Evolutionary conservation across 2,113 vertebrate genomes (phyloP).

Genomic region (Gallinago paraguaiae): DNA sequence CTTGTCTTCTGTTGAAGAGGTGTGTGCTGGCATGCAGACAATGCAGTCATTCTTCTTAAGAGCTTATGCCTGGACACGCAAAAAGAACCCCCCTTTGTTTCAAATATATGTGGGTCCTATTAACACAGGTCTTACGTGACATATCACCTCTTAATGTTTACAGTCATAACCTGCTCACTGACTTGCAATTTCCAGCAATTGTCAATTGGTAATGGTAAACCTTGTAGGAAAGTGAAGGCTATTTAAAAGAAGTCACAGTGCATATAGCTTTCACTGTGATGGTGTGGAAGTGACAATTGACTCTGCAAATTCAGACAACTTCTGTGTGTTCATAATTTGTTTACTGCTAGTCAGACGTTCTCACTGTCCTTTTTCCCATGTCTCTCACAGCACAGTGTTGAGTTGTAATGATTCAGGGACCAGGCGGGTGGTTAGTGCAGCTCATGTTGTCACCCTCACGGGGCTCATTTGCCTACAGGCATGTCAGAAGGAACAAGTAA

Average conservation of each 20-base stretch:
- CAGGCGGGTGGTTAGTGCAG: conserved; percentile 7
- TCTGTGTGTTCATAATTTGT: neutral
- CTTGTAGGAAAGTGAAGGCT: neutral
- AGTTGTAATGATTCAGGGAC: neutral
- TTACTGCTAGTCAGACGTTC: neutral
- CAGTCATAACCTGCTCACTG: neutral
- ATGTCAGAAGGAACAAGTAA: conserved; percentile 53
- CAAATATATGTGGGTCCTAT: neutral
- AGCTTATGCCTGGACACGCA: neutral
- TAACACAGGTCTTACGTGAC: neutral
- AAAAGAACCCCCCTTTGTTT: neutral
- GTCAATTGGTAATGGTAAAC: neutral
- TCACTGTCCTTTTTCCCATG: neutral
- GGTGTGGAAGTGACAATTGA: neutral
- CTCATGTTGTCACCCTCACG: neutral
- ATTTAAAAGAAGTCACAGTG: neutral
- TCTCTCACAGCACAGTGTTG: neutral
- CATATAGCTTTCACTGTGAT: neutral
- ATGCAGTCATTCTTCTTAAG: neutral
- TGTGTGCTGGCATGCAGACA: neutral
- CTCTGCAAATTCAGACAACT: neutral
- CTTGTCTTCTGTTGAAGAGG: neutral
- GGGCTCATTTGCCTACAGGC: conserved; percentile 63
- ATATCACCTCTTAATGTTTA: neutral
- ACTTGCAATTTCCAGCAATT: neutral